Evolutionary conservation across 2,797 vertebrate species (phyloP).

Genomic region (Falco biarmicus): DNA sequence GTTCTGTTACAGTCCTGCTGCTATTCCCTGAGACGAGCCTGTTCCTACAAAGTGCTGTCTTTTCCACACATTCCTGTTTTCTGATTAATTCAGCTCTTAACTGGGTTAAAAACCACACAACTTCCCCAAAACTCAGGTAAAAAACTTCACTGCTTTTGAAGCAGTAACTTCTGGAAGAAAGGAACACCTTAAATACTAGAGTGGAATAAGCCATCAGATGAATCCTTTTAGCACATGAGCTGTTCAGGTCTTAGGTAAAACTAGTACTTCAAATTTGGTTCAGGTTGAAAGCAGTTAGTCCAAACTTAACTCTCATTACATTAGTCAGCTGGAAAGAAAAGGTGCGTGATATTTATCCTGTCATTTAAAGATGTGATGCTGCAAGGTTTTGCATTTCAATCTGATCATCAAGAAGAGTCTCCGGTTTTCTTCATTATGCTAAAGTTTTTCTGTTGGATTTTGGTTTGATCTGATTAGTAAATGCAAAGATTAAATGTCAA

Average conservation of each 20-base stretch:
- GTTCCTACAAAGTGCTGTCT: not conserved
- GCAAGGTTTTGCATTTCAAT: not conserved
- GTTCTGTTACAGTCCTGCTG: not conserved
- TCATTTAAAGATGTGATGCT: not conserved
- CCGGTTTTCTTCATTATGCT: not conserved
- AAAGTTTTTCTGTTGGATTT: not conserved
- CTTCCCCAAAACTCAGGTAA: not conserved
- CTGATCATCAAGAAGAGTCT: not conserved
- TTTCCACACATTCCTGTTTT: not conserved
- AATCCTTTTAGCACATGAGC: not conserved
- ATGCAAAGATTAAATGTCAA: not conserved
- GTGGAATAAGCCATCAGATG: too few species aligned
- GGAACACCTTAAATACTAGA: not conserved
- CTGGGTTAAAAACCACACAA: accelerated
- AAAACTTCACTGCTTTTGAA: not conserved
- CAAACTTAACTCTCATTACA: not conserved
- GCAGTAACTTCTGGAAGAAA: not conserved
- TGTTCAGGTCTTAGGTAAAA: not conserved
- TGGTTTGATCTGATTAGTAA: not conserved
- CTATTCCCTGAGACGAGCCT: not conserved
- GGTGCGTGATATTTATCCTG: not conserved
- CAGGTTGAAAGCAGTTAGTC: not conserved
- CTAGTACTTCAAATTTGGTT: not conserved
- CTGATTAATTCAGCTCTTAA: not conserved
- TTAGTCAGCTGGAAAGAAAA: not conserved